phyloP scores from a whole-genome alignment of 2,113 vertebrate genomes.

The Galemys pyrenaicus region DNA sequence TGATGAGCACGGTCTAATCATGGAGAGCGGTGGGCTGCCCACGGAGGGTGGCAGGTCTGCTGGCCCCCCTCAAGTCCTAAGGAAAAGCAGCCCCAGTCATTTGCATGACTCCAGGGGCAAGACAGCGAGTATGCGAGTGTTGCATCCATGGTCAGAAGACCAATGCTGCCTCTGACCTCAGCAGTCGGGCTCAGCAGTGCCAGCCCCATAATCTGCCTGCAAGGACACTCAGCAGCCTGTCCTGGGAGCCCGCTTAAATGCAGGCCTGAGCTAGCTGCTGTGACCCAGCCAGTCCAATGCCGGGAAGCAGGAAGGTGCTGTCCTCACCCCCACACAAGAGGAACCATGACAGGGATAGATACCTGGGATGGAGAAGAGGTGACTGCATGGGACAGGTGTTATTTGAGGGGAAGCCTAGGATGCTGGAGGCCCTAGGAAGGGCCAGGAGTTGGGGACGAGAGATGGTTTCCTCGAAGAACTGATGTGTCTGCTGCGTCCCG shows the following conservation, averaged over 20 bases:
- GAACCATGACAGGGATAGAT: neutral
- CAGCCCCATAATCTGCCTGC: neutral
- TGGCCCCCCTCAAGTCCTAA: neutral
- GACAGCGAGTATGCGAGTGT: neutral
- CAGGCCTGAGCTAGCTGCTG: neutral
- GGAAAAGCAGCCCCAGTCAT: neutral
- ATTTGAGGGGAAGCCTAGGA: neutral
- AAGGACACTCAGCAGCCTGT: neutral
- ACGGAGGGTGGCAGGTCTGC: no score
- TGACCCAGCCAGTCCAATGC: neutral
- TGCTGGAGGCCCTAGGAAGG: neutral
- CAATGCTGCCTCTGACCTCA: neutral
- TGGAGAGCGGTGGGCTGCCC: neutral
- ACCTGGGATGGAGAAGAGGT: neutral
- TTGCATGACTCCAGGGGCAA: neutral
- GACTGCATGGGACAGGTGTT: neutral
- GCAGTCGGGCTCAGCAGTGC: neutral
- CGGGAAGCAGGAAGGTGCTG: neutral
- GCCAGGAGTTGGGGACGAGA: neutral
- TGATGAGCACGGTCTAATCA: neutral
- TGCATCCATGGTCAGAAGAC: neutral
- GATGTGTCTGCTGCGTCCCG: neutral
- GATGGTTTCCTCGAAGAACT: neutral
- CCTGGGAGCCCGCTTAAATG: neutral
- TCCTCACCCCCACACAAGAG: neutral